Conservation (phyloP, 2,888 invertebrate species). For the Buathra laborator region DNA sequence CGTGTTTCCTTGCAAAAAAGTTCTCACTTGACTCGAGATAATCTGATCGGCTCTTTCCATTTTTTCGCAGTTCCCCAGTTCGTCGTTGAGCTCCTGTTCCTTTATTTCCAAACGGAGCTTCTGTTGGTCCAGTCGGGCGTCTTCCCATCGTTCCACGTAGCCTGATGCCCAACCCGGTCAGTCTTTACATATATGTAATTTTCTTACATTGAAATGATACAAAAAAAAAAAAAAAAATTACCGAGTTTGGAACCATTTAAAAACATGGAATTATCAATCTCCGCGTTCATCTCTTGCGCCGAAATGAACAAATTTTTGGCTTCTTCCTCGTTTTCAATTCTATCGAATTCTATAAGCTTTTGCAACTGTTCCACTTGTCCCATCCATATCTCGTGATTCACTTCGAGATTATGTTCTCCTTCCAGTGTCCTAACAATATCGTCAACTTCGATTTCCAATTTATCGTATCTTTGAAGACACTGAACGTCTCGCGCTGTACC, state of each 20-base stretch:
- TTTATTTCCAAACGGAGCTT: conserved; percentile 64
- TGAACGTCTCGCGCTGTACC: conserved; percentile 70
- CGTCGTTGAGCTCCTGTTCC: conserved; percentile 70
- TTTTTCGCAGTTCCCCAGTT: conserved; percentile 69
- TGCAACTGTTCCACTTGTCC: conserved; percentile 72
- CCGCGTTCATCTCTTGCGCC: conserved; percentile 69
- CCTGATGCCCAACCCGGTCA: conserved; percentile 65
- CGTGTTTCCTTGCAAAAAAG: conserved; percentile 70
- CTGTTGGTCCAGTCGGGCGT: conserved; percentile 76
- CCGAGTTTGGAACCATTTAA: conserved; percentile 72
- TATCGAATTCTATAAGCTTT: conserved; percentile 70
- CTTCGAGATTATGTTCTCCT: conserved; percentile 72
- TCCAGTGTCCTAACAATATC: conserved; percentile 71
- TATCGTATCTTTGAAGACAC: conserved; percentile 67
- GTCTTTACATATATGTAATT: not conserved
- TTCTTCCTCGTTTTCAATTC: conserved; percentile 67
- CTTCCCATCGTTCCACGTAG: conserved; percentile 77
- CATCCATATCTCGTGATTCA: conserved; percentile 74
- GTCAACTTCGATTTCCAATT: conserved; percentile 74
- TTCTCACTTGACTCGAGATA: conserved; percentile 71
- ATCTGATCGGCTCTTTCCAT: conserved; percentile 71
- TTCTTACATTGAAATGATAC: no score
- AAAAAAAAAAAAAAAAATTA: conserved; percentile 44
- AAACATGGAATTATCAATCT: conserved; percentile 73
- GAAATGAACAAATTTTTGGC: conserved; percentile 56